Evolutionary conservation across 1,140 invertebrate genomes (phyloP), one percentile per base, ranked within the genome.

Genomic region (Conus ventricosus): DNA sequence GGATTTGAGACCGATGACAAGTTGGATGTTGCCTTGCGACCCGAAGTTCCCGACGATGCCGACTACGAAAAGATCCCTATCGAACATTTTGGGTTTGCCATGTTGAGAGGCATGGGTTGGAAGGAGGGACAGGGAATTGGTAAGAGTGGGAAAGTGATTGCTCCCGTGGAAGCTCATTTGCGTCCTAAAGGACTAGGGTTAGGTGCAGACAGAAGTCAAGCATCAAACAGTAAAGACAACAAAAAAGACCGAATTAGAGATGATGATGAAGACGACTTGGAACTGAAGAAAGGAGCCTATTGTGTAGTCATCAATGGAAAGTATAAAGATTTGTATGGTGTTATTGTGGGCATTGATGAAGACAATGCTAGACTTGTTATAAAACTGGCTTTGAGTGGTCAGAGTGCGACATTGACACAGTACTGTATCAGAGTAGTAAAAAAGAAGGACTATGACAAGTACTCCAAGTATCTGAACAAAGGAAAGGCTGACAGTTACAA

Each of bases 21-120:
- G 85, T 89, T 96, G 25, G 94, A 96, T 92, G 95, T 96, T 8
- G 94, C 94, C 8, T 88, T 96, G 5, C 89, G 96, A 85, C 94
- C 95, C 20, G 94, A 95, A 71, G 94, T 93, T 91, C 91, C 94
- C 75, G 93, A 91, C 84, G 94, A 94, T 67, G 93, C 93, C 57
- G 98, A 99, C 96, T 99, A 99, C 96, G 98, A 99, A 92, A 96
- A 96, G 91, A 96, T 99, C 84, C 98, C 98, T 4, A 97, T 99
- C 81, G 96, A 97, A 94, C 96, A 97, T 81, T 99, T 97, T 97
- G 98, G 98, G 11, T 90, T 98, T 92, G 98, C 98, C 8, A 97
- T 99, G 97, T 95, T 99, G 23, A 95, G 98, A 92, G 98, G 98
- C 63, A 99, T 99, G 98, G 98, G 98, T 0, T 99, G 98, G 98